Percentiles rank a stretch among this genome's conserved stretches.
These are phyloP conservation scores for Macheiramphus alcinus DNA, from an alignment of 2,113 vertebrate genomes.

Conservation along the genomic window DNA sequence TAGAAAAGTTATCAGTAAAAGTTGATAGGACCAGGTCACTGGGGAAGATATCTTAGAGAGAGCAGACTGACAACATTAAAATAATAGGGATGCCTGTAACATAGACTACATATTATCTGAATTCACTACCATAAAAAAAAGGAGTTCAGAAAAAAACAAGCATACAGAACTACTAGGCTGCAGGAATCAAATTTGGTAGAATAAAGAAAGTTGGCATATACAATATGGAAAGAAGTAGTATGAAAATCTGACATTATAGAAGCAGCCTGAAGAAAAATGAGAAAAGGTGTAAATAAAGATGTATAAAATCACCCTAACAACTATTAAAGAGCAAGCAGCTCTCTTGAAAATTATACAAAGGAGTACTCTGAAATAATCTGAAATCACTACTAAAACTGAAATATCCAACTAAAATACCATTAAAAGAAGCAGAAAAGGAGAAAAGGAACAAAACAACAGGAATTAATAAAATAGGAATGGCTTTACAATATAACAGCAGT, in stretches of 20 bases:
- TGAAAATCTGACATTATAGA: background rate
- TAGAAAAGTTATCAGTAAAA: background rate
- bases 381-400: background rate
- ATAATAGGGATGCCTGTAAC: background rate
- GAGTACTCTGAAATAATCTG: background rate
- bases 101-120: background rate
- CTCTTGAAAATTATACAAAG: background rate
- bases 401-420: background rate
- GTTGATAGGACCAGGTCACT: background rate
- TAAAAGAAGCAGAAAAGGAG: background rate
- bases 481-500: background rate
- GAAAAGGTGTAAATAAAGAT: background rate
- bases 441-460: background rate
- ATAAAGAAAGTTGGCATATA: background rate
- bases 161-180: background rate
- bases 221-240: background rate
- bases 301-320: background rate
- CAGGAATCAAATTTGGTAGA: background rate
- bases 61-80: background rate
- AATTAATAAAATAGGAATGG: background rate
- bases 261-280: slow-evolving; percentile 4
- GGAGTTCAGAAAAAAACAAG: background rate
- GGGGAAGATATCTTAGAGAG: background rate
- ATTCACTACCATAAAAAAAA: background rate
- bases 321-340: background rate